Base-by-base conservation (phyloP, 2,797 vertebrate species). In the Trematomus bernacchii region DNA sequence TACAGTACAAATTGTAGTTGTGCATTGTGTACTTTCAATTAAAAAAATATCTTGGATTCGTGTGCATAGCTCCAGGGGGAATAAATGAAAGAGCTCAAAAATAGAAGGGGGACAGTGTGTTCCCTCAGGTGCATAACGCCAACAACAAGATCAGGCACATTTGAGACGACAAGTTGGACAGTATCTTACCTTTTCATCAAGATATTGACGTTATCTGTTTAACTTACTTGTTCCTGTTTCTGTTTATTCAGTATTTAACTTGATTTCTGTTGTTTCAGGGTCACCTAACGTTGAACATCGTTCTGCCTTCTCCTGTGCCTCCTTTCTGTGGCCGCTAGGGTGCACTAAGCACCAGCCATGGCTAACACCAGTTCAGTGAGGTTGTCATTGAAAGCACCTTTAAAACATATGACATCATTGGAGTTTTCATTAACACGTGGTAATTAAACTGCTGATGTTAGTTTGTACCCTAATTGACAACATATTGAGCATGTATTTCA, bases 341-440 rank as follows among this genome's bases (percentile, higher is more conserved):
- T 0, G 84, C 85, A 85, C 80, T 84, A 78, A 76, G 81, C 60
- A 59, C 55, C 69, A 79, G 62, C 15, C 23, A 5, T 19, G 81
- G 30, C 50, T 57, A 65, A 46, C 58, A 44, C 66, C 37, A 50
- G 65, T 74, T 55, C 53, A 60, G 42, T 15, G 59, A 51, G 75
- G 66, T 66, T 92, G 93, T 94, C 92, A 93, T 93, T 93, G 94
- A 94, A 88, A 82, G 88, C 88, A 89, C 89, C 90, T 85, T 90
- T 82, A 66, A 87, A 86, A 80, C 40, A 65, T 40, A 90, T 89
- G 88, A 93, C 91, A 91, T 92, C 85, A 90, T 89, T 67, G 77
- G 70, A 83, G 70, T 82, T 61, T 85, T 73, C 78, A 84, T 89
- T 85, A 80, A 73, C 85, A 84, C 76, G 66, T 77, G 75, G 59